Evolutionary conservation across 2,888 invertebrate species (phyloP), one percentile per base, ranked within the genome.

Genomic region (Ptychoptera contaminata): DNA sequence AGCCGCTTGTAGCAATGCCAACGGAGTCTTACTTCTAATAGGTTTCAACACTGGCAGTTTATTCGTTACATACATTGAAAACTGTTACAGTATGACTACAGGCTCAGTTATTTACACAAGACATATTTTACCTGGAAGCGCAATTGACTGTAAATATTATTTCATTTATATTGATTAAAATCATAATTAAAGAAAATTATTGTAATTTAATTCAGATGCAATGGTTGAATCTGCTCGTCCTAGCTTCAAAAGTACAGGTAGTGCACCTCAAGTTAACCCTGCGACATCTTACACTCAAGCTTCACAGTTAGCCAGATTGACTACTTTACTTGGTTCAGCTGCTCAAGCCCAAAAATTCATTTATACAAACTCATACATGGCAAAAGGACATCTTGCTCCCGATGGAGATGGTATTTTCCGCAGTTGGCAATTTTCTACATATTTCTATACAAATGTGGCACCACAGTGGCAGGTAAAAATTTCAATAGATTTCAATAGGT

Each of bases 331-430:
- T 9, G 58, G 58, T 16, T 55, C 58, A 2, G 46, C 56, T n/a
- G 39, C 48, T 11, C 37, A 55, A 35, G 58, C 61, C 0, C 50
- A 55, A 8, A 49, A 53, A 16, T 65, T 60, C 48, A 55, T 64
- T 14, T 56, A 52, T 30, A 45, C 50, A 5, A 56, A 54, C 43
- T 58, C 59, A 4, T 67, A 53, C 53, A 48, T 69, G 42, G 55
- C 23, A 23, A 23, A 23, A 32, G 70, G 70, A 6, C 71, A 71
- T 51, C 54, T 70, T 43, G 58, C 68, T 6, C 69, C 70, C 6
- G 65, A 65, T 52, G 67, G 61, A 4, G 71, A 71, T 56, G 69
- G 68, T 52, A 53, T 68, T 16, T 61, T 62, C 46, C 58, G 59
- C 9, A 56, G 62, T 40, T 61, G 62, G 49, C 68, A 69, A 50